Conservation (phyloP, 2,797 vertebrate genomes). For the Characodon lateralis region DNA sequence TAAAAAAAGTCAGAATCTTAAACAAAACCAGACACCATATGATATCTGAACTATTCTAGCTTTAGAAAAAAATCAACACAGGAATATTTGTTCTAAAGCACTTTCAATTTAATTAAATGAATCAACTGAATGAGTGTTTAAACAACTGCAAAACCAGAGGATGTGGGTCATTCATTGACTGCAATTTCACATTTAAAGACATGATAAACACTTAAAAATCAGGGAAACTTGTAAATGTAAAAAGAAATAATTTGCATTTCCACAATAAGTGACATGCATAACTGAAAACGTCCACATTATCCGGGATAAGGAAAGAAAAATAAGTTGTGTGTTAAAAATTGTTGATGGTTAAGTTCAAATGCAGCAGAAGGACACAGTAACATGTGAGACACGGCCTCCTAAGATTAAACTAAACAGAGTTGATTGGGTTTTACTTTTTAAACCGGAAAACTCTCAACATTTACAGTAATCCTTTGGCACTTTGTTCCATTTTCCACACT, state of each 20-base stretch:
- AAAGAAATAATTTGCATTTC: too few relatives aligned
- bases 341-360: neutral
- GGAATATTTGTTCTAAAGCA: neutral
- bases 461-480: conserved; percentile 12
- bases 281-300: neutral
- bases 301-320: neutral
- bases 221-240: neutral
- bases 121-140: neutral
- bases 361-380: neutral
- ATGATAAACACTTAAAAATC: neutral
- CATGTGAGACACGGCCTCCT: neutral
- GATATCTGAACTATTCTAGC: too few relatives aligned
- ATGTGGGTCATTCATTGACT: neutral
- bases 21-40: too few relatives aligned
- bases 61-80: neutral
- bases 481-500: conserved; percentile 41
- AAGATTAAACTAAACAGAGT: neutral
- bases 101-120: neutral
- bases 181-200: neutral
- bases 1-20: too few relatives aligned
- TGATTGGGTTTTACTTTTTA: neutral
- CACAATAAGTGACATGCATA: neutral
- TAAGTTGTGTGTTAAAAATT: neutral
- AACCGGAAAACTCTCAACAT: conserved; percentile 25
- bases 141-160: neutral